Conservation (phyloP, 2,113 vertebrate species). For the Prunella himalayana region DNA sequence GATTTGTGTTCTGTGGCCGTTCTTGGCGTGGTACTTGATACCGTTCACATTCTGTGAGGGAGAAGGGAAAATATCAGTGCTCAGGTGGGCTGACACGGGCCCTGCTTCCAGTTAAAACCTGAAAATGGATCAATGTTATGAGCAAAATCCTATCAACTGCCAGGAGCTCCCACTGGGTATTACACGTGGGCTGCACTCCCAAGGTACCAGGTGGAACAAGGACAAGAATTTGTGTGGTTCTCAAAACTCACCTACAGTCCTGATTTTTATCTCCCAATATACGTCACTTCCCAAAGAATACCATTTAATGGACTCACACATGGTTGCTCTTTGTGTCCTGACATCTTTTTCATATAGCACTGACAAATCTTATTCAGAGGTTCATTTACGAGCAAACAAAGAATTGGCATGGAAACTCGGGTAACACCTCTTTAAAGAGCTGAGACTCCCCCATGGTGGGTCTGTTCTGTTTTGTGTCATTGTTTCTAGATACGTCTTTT, state of each 20-base stretch:
- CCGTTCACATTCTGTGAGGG: slow-evolving; percentile 92
- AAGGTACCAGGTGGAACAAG: not conserved
- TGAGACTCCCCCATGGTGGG: not conserved
- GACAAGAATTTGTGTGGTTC: not conserved
- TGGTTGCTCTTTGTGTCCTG: not conserved
- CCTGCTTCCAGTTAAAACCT: not conserved
- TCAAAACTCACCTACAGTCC: not conserved
- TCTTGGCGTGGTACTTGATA: slow-evolving; percentile 99
- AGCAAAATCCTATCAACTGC: not conserved
- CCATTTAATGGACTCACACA: not conserved
- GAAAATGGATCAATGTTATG: rapidly evolving
- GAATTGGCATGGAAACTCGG: not conserved
- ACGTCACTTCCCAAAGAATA: not conserved
- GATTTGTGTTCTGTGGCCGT: slow-evolving; percentile 96
- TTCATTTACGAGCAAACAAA: slow-evolving; percentile 22
- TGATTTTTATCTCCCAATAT: not conserved
- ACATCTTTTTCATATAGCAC: not conserved
- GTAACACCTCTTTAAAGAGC: slow-evolving; percentile 9
- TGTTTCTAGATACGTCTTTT: slow-evolving; percentile 8
- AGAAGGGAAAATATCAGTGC: not conserved
- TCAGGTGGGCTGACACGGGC: not conserved
- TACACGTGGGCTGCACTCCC: rapidly evolving
- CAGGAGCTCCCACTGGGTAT: rapidly evolving
- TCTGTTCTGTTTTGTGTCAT: not conserved
- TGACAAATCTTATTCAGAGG: not conserved